Conservation (phyloP, 2,888 invertebrate genomes). For the Sclerodermus sp. region DNA sequence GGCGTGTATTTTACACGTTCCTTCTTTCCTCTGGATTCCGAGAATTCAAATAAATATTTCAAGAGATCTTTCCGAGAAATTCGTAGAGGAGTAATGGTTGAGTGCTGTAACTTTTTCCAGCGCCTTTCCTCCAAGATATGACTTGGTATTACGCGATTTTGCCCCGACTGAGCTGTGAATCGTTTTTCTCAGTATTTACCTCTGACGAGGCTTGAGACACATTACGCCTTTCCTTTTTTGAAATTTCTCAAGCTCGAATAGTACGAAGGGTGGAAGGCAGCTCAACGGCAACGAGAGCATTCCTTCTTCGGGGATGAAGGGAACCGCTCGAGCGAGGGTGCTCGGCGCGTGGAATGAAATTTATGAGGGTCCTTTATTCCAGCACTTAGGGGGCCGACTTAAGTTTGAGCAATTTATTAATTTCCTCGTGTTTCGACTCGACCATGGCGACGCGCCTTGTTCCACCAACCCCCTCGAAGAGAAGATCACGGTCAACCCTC, state of each 20-base stretch:
- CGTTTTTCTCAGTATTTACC: background rate
- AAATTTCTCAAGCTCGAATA: slow-evolving; percentile 20
- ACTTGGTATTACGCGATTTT: no score
- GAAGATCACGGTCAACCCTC: slow-evolving; percentile 19
- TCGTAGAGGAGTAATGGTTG: no score
- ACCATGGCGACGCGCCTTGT: slow-evolving; percentile 21
- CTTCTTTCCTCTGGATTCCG: no score
- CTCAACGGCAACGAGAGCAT: slow-evolving; percentile 13
- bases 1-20: no score
- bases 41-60: no score
- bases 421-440: slow-evolving; percentile 43
- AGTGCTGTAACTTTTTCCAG: no score
- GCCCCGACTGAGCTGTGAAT: background rate
- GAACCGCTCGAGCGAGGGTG: slow-evolving; percentile 23
- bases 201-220: background rate
- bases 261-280: slow-evolving; percentile 8
- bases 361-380: slow-evolving; percentile 51
- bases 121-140: no score
- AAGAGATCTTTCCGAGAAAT: no score
- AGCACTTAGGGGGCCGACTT: slow-evolving; percentile 44
- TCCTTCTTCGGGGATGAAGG: slow-evolving; percentile 30
- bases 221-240: slow-evolving; percentile 8
- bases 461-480: slow-evolving; percentile 12
- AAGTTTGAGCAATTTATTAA: slow-evolving; percentile 54
- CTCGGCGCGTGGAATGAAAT: slow-evolving; percentile 44